phyloP scores from a whole-genome alignment of 2,888 invertebrate genomes.

The Harmothoe impar region DNA sequence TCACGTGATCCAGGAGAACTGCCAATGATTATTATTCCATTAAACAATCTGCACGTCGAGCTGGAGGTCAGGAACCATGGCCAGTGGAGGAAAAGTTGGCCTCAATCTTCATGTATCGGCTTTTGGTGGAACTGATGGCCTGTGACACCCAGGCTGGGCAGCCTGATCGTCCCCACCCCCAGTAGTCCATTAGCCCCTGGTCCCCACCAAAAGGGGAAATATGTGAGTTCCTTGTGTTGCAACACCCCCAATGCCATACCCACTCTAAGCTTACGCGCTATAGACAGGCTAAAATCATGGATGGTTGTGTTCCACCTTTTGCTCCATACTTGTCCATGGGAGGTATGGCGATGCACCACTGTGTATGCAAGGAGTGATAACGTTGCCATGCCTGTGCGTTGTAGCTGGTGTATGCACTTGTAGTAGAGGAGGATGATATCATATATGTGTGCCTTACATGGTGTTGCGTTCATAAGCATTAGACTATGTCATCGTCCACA shows the following conservation, averaged over 20 bases:
- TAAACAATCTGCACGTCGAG: constrained; percentile 54
- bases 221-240: background rate
- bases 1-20: background rate
- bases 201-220: background rate
- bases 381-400: too few relatives aligned
- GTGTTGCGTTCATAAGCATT: too few relatives aligned
- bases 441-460: too few relatives aligned
- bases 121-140: background rate
- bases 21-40: constrained; percentile 55
- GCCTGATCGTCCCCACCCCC: background rate
- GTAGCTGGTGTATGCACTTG: too few relatives aligned
- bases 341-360: too few relatives aligned
- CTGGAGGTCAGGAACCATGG: background rate
- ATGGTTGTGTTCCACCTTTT: too few relatives aligned
- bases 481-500: too few relatives aligned
- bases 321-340: too few relatives aligned
- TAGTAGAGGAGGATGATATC: too few relatives aligned
- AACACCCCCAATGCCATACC: too few relatives aligned
- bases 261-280: background rate
- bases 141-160: background rate
- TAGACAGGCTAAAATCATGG: background rate
- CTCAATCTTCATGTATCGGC: background rate
- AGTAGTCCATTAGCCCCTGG: background rate
- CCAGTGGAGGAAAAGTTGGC: background rate
- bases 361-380: too few relatives aligned